Evolutionary conservation across 1,140 invertebrate species (phyloP), one percentile per base, ranked within the genome.

Genomic region (Hestina assimilis): DNA sequence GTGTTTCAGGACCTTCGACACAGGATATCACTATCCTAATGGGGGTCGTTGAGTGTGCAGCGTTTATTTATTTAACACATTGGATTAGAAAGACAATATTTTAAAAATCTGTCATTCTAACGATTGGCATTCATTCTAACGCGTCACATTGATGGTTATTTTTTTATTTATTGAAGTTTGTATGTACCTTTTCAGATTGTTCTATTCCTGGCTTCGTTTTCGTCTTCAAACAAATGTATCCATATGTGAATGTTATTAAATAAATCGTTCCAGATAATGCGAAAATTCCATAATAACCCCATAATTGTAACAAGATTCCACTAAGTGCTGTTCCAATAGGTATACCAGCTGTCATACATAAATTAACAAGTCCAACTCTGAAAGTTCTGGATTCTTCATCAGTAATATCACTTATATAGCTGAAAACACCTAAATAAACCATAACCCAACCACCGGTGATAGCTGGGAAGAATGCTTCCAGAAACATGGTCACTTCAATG

Each of bases 351-450:
- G 83, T 89, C 47, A 91, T 70, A 23, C 90, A 89, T 31, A 91
- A 85, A 69, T 91, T 91, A 0, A 89, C 90, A 4, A 92, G 65
- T 9, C 90, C 91, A 2, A 91, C 84, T 50, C 91, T 71, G 45
- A 91, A 88, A 0, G 91, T 92, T 51, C 91, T 83, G 28, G 87
- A 81, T 63, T 91, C 83, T 43, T 89, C 58, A 17, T 82, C 86
- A 6, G 90, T 92, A 2, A 91, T 84, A 59, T 92, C 91, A 66
- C 90, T 90, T 15, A 92, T 90, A 46, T 92, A 92, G 48, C 90
- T 90, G 57, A 91, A 92, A 7, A 90, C 83, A 11, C 90, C 89
- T 69, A 91, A 83, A 47, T 89, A 87, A 23, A 91, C 75, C 79
- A 89, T 83, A 0, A 90, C 86, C 84, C 88, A 89, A 28, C 91